Percentiles rank a stretch among this genome's conserved stretches.
Conservation (phyloP, 2,888 invertebrate genomes). For the Nomada lathburiana region DNA sequence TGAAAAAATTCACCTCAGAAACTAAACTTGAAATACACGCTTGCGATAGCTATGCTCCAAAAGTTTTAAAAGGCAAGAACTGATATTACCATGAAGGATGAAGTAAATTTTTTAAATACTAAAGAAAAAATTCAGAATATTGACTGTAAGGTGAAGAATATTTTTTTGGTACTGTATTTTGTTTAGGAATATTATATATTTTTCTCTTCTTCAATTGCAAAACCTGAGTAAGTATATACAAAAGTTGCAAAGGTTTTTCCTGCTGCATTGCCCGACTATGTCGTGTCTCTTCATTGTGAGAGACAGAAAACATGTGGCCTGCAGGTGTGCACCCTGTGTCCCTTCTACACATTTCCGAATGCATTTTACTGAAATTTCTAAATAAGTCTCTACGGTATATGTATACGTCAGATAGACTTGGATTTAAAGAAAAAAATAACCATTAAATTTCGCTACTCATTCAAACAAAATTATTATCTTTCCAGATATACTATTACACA, state of each 20-base stretch:
- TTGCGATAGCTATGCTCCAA: too few species aligned
- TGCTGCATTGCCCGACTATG: not conserved
- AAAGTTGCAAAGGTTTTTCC: not conserved
- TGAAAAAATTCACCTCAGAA: too few species aligned
- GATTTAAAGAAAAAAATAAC: not conserved
- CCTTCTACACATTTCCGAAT: not conserved
- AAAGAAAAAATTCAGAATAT: too few species aligned
- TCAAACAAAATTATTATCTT: too few species aligned
- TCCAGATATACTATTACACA: too few species aligned
- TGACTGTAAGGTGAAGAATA: too few species aligned
- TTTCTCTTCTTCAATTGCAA: not conserved
- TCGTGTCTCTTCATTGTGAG: not conserved
- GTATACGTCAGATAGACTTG: too few species aligned
- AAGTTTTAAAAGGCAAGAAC: too few species aligned
- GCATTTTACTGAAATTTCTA: not conserved
- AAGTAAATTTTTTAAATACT: too few species aligned
- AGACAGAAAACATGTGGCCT: not conserved
- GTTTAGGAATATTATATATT: not conserved
- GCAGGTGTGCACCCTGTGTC: not conserved
- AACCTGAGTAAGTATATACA: not conserved
- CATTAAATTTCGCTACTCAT: too few species aligned
- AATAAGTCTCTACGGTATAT: not conserved
- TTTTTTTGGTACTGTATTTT: not conserved
- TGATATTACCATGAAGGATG: too few species aligned
- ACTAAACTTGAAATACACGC: too few species aligned